Evolutionary conservation across 2,113 vertebrate genomes (phyloP).

Genomic region (Nesogale talazaci): DNA sequence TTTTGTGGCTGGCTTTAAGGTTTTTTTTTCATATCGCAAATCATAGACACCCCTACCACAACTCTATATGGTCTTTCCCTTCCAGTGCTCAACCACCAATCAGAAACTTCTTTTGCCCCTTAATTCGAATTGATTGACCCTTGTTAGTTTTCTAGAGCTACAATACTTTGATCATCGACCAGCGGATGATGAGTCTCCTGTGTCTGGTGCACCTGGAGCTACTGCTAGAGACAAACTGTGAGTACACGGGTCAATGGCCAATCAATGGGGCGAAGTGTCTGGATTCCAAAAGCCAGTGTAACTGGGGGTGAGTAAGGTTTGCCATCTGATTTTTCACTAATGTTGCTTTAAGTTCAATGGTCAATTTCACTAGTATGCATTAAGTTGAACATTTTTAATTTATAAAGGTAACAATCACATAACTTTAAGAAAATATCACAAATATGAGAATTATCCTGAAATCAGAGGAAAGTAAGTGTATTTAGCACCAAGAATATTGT

Average conservation of each 20-base stretch:
- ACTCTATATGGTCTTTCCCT: not conserved
- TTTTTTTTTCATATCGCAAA: not conserved
- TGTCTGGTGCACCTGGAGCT: not conserved
- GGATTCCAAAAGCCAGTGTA: not conserved
- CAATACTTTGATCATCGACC: not conserved
- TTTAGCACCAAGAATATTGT: conserved; percentile 76
- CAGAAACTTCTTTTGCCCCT: not conserved
- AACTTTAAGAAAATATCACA: conserved; percentile 70
- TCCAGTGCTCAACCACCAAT: not conserved
- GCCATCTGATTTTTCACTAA: conserved; percentile 7
- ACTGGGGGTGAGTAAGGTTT: not conserved
- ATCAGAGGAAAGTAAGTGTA: conserved; percentile 73
- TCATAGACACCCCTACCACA: not conserved
- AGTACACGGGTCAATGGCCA: not conserved
- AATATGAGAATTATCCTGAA: conserved; percentile 68
- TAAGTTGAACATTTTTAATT: conserved; percentile 68
- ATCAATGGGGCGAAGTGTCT: not conserved
- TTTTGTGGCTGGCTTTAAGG: not conserved
- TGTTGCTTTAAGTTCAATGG: conserved; percentile 49
- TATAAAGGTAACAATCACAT: conserved; percentile 56
- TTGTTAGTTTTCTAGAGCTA: too few relatives aligned
- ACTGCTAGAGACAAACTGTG: not conserved
- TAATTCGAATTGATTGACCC: not conserved
- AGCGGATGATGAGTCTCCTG: not conserved
- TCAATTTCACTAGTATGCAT: conserved; percentile 44